Percentiles rank a stretch among this genome's conserved stretches.
Conservation (phyloP, 1,140 invertebrate species). For the Micrasema minimum region DNA sequence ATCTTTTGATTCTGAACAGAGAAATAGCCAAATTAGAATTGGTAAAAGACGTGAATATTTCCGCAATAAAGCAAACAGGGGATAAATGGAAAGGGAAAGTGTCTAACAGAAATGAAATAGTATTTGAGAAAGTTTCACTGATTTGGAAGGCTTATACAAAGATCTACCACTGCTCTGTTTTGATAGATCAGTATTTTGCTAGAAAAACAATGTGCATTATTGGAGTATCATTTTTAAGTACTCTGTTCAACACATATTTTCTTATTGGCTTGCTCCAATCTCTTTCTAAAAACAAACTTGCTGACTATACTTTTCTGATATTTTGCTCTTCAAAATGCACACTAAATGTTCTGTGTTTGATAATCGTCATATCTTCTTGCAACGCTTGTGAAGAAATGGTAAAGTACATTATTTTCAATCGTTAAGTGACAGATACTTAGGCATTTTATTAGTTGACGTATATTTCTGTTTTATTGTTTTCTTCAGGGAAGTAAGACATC, state of each 20-base stretch:
- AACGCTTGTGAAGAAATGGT: conserved; percentile 13
- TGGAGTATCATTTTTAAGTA: conserved; percentile 1
- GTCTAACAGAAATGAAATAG: no score
- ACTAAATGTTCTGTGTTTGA: background rate
- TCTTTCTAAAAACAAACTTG: background rate
- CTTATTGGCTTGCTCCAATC: background rate
- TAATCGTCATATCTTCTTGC: conserved; percentile 9
- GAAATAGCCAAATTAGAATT: background rate
- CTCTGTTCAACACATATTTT: conserved; percentile 1
- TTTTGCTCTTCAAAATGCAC: background rate
- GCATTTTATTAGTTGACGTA: background rate
- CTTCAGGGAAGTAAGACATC: conserved; percentile 15
- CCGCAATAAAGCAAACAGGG: no score
- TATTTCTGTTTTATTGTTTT: background rate
- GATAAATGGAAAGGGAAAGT: no score
- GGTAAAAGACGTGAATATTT: background rate
- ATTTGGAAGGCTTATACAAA: conserved; percentile 13
- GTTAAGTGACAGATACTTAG: background rate
- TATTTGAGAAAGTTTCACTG: background rate
- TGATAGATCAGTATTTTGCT: background rate
- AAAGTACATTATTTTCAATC: background rate
- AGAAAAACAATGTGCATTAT: background rate
- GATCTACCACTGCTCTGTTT: background rate
- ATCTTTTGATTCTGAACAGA: conserved; percentile 6
- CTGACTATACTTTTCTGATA: background rate